phyloP scores from a whole-genome alignment of 2,113 vertebrate species.

The Pimephales promelas region DNA sequence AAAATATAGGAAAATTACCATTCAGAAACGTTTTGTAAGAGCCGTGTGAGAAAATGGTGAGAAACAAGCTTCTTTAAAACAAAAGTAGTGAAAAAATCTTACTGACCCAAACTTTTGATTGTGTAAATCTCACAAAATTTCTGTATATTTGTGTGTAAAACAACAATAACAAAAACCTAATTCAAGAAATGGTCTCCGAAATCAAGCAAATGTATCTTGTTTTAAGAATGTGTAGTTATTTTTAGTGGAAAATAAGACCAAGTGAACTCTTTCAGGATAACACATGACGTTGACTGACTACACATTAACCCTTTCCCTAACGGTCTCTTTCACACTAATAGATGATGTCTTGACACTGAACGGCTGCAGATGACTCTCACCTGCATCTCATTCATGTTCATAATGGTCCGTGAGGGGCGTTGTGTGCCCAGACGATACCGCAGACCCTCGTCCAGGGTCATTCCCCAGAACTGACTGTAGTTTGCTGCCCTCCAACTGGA shows the following conservation, averaged over 20 bases:
- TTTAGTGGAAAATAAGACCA: neutral
- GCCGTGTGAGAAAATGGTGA: no score
- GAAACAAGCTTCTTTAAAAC: no score
- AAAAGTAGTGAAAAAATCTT: no score
- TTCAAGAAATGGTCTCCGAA: no score
- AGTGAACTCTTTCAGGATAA: neutral
- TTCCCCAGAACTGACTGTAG: conserved; percentile 91
- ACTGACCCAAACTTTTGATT: no score
- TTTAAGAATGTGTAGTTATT: neutral
- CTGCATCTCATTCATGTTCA: conserved; percentile 96
- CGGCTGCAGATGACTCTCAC: conserved; percentile 71
- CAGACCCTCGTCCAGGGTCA: conserved; percentile 92
- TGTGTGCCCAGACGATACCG: conserved; percentile 89
- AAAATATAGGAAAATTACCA: no score
- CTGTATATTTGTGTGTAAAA: neutral
- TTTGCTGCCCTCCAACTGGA: conserved; percentile 90
- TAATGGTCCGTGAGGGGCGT: conserved; percentile 83
- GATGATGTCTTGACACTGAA: neutral
- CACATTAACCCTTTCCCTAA: no score
- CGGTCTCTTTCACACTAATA: no score
- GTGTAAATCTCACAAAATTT: neutral
- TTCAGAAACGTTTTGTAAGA: no score
- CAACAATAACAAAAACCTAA: neutral
- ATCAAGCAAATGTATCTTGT: no score
- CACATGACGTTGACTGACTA: neutral